These are phyloP conservation scores for Morpho achilles DNA, from an alignment of 2,888 invertebrate species.

Conservation along the genomic window DNA sequence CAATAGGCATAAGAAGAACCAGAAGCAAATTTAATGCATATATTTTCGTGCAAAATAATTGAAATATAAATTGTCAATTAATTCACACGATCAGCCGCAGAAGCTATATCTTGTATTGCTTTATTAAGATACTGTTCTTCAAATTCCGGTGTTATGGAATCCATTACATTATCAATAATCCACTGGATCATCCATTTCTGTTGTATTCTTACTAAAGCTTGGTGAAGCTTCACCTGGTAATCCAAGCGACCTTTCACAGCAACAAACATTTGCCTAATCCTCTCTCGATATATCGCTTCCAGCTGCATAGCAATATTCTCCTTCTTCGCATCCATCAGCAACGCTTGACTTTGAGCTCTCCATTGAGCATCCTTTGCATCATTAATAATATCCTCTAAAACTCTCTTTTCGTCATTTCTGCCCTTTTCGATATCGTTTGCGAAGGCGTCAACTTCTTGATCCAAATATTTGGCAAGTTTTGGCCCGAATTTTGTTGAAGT, in stretches of 20 bases:
- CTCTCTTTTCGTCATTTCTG: conserved; percentile 71
- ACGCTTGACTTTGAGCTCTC: conserved; percentile 86
- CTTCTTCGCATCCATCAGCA: conserved; percentile 89
- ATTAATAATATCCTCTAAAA: conserved; percentile 74
- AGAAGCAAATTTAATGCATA: too few species aligned
- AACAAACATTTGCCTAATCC: conserved; percentile 72
- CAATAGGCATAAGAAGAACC: too few species aligned
- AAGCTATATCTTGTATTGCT: conserved; percentile 90
- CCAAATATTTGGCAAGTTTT: conserved; percentile 76
- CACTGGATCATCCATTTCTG: conserved; percentile 97
- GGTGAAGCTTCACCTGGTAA: conserved; percentile 91
- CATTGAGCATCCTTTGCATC: conserved; percentile 84
- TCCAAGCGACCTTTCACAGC: conserved; percentile 89
- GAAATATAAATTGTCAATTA: not conserved
- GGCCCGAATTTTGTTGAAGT: conserved; percentile 85
- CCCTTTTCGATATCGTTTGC: conserved; percentile 72
- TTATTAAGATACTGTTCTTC: conserved; percentile 91
- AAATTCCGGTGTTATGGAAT: conserved; percentile 92
- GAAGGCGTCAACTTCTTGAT: conserved; percentile 83
- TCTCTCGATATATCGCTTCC: conserved; percentile 91
- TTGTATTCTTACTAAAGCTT: conserved; percentile 87
- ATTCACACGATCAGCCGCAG: conserved; percentile 72
- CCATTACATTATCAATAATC: conserved; percentile 89
- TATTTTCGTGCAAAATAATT: too few species aligned
- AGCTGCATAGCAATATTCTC: conserved; percentile 95